Evolutionary conservation across 2,888 invertebrate species (phyloP).

Genomic region (Aromia moschata): DNA sequence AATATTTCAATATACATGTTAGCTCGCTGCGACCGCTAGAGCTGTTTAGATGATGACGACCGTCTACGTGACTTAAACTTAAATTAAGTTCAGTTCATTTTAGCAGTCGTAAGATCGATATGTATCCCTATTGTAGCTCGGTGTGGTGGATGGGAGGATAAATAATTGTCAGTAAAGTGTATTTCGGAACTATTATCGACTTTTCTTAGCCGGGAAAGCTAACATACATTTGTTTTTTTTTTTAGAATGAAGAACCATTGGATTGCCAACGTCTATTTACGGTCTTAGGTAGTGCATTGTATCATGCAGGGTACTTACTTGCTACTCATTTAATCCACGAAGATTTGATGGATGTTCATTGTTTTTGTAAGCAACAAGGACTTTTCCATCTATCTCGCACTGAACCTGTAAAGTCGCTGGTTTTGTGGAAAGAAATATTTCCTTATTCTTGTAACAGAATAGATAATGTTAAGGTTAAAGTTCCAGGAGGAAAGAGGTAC

Average conservation of each 20-base stretch:
- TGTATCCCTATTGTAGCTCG: too few relatives aligned
- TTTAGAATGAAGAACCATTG: conserved; percentile 78
- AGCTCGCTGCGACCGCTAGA: too few relatives aligned
- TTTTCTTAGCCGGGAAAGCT: too few relatives aligned
- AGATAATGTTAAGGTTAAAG: conserved; percentile 56
- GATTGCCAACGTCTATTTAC: conserved; percentile 76
- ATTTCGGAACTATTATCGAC: too few relatives aligned
- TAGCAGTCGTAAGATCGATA: too few relatives aligned
- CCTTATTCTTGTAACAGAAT: conserved; percentile 64
- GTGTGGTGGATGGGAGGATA: too few relatives aligned
- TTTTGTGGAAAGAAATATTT: conserved; percentile 81
- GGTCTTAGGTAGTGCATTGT: conserved; percentile 66
- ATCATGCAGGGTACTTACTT: conserved; percentile 74
- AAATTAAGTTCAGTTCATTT: too few relatives aligned
- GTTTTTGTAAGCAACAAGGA: conserved; percentile 79
- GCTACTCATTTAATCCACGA: conserved; percentile 80
- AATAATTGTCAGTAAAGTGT: too few relatives aligned
- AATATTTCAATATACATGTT: too few relatives aligned
- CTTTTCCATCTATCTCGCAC: conserved; percentile 74
- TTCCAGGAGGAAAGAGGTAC: conserved; percentile 75
- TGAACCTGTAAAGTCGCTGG: conserved; percentile 75
- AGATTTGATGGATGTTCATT: conserved; percentile 79
- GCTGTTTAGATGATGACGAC: too few relatives aligned
- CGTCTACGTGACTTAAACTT: too few relatives aligned
- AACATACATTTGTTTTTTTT: conserved; percentile 40